These are phyloP conservation scores for Coluber constrictor DNA, from an alignment of 2,797 vertebrate genomes.

Conservation along the genomic window DNA sequence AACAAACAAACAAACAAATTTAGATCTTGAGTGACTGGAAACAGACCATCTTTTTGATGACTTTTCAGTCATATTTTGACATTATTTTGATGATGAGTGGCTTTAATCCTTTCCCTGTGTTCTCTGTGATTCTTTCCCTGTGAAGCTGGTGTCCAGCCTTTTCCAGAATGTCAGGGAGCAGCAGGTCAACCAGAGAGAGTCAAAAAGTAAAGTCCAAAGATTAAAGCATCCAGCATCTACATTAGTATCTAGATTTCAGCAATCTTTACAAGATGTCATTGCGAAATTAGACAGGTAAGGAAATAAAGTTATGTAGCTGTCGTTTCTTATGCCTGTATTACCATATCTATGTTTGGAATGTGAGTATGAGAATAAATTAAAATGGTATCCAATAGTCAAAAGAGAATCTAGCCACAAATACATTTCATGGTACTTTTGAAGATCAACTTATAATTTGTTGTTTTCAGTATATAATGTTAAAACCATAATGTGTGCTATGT, in stretches of 20 bases:
- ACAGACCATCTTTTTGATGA: neutral
- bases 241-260: slow-evolving; percentile 80
- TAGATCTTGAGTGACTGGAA: neutral
- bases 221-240: slow-evolving; percentile 72
- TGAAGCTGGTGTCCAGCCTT: slow-evolving; percentile 81
- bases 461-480: neutral
- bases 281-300: slow-evolving; percentile 81
- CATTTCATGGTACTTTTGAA: neutral
- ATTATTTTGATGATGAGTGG: neutral
- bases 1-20: no score
- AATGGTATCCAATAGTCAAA: neutral
- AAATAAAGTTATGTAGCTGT: neutral
- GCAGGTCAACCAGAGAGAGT: slow-evolving; percentile 67
- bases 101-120: neutral
- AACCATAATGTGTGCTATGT: neutral
- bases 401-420: neutral
- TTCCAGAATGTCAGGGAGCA: slow-evolving; percentile 77
- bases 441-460: neutral
- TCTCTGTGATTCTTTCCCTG: neutral
- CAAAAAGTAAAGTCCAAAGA: slow-evolving; percentile 67
- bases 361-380: neutral
- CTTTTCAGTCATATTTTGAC: neutral
- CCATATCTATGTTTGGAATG: neutral
- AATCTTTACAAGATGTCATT: slow-evolving; percentile 82
- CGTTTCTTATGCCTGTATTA: neutral